phyloP scores from a whole-genome alignment of 2,888 invertebrate species.

The Mermis nigrescens region DNA sequence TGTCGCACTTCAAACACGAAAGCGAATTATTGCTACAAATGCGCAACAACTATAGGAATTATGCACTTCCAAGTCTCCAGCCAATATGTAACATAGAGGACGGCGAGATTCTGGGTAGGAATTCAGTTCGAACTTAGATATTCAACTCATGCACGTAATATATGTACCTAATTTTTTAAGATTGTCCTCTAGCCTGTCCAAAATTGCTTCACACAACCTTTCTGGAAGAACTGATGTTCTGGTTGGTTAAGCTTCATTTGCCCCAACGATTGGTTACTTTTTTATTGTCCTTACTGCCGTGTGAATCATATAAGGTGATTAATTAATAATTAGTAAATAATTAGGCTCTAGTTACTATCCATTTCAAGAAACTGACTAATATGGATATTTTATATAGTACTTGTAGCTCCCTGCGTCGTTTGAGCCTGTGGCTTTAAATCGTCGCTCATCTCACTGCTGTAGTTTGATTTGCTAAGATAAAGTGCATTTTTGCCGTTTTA shows the following conservation, averaged over 20 bases:
- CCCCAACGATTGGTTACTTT: conserved; percentile 89
- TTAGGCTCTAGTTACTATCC: too few relatives aligned
- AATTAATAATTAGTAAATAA: not conserved
- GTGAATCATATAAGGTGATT: conserved; percentile 68
- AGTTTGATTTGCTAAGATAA: too few relatives aligned
- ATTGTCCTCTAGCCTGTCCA: conserved; percentile 45
- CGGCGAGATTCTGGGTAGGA: conserved; percentile 1
- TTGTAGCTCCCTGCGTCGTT: too few relatives aligned
- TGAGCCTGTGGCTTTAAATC: too few relatives aligned
- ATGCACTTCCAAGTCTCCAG: not conserved
- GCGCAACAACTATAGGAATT: not conserved
- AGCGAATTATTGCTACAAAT: not conserved
- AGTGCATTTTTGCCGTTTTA: too few relatives aligned
- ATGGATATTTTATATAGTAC: too few relatives aligned
- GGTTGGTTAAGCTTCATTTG: conserved; percentile 92
- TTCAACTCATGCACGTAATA: not conserved
- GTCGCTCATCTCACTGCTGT: too few relatives aligned
- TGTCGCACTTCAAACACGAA: not conserved
- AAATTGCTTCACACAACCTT: conserved; percentile 60
- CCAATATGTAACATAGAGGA: conserved; percentile 1
- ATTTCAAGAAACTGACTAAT: too few relatives aligned
- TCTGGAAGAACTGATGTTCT: conserved; percentile 85
- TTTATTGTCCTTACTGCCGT: conserved; percentile 77
- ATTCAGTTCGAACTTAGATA: not conserved
- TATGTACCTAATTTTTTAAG: conserved; percentile 20